A percentile compares a stretch with the other conserved stretches of the same genome.
These are phyloP conservation scores for Netelia virgata DNA, from an alignment of 2,888 invertebrate species.

Conservation along the genomic window DNA sequence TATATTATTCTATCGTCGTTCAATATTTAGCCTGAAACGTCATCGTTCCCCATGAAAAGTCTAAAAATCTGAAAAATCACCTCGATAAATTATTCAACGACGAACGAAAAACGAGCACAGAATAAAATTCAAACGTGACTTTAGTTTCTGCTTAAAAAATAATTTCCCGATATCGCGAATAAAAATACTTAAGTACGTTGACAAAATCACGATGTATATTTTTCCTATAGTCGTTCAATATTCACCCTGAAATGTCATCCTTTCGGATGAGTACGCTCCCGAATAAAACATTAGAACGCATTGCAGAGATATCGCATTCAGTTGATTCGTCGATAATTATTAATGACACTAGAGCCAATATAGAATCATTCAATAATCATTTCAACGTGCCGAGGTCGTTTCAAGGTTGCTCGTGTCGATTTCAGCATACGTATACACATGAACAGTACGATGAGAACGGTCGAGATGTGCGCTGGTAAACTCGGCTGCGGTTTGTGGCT, in stretches of 20 bases:
- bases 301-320: slow-evolving; percentile 1
- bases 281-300: slow-evolving; percentile 32
- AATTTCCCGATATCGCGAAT: no score
- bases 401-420: slow-evolving; percentile 17
- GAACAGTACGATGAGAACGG: slow-evolving; percentile 6
- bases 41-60: no score
- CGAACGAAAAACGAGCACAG: no score
- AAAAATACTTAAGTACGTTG: no score
- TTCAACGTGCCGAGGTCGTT: slow-evolving; percentile 39
- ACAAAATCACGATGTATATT: not conserved
- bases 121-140: no score
- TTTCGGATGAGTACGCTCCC: not conserved
- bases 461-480: not conserved
- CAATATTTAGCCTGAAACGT: no score
- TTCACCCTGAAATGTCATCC: not conserved
- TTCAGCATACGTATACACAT: not conserved
- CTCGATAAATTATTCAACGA: no score
- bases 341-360: not conserved
- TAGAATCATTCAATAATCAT: slow-evolving; percentile 38
- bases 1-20: no score
- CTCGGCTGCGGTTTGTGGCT: not conserved
- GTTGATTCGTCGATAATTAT: slow-evolving; percentile 35
- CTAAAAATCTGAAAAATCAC: no score
- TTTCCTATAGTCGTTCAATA: not conserved
- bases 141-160: no score